Conservation (phyloP, 35 echinoderm and acorn worm species). For the Chiridota heheva region DNA sequence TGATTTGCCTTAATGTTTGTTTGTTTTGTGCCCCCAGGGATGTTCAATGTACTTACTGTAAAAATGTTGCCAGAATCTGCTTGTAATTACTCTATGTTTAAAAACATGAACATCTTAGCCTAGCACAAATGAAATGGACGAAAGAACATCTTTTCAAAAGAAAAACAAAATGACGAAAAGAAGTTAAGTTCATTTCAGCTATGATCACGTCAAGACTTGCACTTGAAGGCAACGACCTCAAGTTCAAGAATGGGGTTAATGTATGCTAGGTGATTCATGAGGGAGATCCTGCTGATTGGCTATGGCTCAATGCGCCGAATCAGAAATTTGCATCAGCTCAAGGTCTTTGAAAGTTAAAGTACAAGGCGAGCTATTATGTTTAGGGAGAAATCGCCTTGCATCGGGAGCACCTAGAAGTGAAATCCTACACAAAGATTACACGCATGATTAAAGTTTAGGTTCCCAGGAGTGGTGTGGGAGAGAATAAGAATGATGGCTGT, state of each 20-base stretch:
- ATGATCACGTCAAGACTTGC: no score
- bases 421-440: slow-evolving; percentile 61
- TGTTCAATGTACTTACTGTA: no score
- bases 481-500: no score
- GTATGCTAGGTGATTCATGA: slow-evolving; percentile 57
- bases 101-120: no score
- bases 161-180: no score
- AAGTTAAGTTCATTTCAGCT: no score
- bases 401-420: slow-evolving; percentile 35
- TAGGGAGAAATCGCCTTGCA: slow-evolving; percentile 39
- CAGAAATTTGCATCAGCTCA: slow-evolving; percentile 41
- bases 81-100: no score
- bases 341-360: slow-evolving; percentile 44
- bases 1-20: no score
- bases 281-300: slow-evolving; percentile 46
- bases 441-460: slow-evolving; percentile 47
- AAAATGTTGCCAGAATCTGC: no score
- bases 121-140: no score
- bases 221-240: slow-evolving; percentile 42
- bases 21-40: no score
- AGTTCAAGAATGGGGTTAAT: slow-evolving; percentile 58
- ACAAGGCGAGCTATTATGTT: slow-evolving; percentile 20
- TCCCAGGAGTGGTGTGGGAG: slow-evolving; percentile 48
- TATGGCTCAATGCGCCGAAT: slow-evolving; percentile 46
- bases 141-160: no score